Base-by-base conservation (phyloP, 1,140 invertebrate species). In the Periplaneta americana region DNA sequence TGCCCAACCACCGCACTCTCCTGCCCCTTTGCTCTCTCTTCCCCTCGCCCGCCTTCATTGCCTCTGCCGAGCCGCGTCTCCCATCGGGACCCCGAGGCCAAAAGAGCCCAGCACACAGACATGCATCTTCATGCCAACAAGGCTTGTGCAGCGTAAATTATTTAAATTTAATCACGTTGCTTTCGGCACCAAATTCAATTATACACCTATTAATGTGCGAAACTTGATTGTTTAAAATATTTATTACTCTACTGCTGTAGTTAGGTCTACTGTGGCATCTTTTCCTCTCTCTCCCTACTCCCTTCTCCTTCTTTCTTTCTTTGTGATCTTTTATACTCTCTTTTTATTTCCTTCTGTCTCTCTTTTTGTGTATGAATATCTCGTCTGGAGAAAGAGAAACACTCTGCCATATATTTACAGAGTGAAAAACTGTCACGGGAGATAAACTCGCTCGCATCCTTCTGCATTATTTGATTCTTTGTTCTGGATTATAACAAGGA, bases 211-310 rank as follows among this genome's bases (percentile, higher is more conserved):
- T 82, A 82, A 82, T 82, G 82, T 76, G 78, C 34, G 78, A 80
- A 77, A 82, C 82, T 80, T 82, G 82, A 82, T 82, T 82, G 82
- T 82, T 80, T 82, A 80, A 82, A 82, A 80, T 82, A 82, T 82
- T 82, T 82, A 82, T 82, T 80, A 76, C 82, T 79, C 78, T 34
- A 17, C 66, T 78, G 34, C 76, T 80, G 32, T 80, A 74, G 39
- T 33, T 34, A 34, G 75, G 17, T 34, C 31, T 34, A 34, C 79
- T 32, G 79, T 80, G 39, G 79, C 79, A 80, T 80, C 79, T 80
- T 80, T 80, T 78, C n/a, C 36, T 78, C 76, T 28, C 11, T 31
- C 34, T 75, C n/a, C 74, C 48, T 75, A 31, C 33, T 32, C 74
- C n/a, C 28, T 22, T 34, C 32, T 31, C 31, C 34, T 5, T 36